Evolutionary conservation across 1,140 invertebrate genomes (phyloP).

Genomic region (Drosophila kohkoa): DNA sequence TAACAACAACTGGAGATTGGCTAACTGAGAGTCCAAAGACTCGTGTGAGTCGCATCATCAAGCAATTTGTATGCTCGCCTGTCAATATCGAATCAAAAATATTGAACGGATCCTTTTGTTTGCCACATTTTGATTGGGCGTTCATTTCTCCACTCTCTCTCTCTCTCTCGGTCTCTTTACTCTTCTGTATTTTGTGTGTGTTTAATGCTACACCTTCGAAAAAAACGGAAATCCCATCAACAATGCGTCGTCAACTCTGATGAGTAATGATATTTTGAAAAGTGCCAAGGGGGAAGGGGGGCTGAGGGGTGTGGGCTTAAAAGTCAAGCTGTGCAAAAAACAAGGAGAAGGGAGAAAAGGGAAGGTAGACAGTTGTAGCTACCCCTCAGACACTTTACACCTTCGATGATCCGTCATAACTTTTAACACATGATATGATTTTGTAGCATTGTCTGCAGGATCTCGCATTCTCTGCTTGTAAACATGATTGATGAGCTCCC

Average conservation of each 20-base stretch:
- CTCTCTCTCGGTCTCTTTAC: background rate
- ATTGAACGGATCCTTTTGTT: conserved; percentile 74
- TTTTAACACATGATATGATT: conserved; percentile 84
- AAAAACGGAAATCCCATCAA: conserved; percentile 73
- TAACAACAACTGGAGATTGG: conserved; percentile 49
- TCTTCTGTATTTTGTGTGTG: background rate
- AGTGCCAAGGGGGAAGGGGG: conserved; percentile 30
- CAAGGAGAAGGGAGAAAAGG: conserved; percentile 41
- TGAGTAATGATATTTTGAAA: conserved; percentile 75
- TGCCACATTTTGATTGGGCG: conserved; percentile 67
- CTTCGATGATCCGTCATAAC: conserved; percentile 82
- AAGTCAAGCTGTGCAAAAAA: conserved; percentile 77
- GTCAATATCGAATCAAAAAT: conserved; percentile 77
- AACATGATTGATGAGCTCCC: conserved; percentile 74
- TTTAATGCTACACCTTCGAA: conserved; percentile 52
- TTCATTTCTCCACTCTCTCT: conserved; percentile 8
- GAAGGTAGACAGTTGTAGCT: conserved; percentile 41
- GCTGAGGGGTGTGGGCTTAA: conserved; percentile 1
- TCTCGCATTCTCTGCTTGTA: conserved; percentile 48
- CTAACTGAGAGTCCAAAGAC: conserved; percentile 24
- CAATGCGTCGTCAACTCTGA: conserved; percentile 62
- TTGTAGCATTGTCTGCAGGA: conserved; percentile 72
- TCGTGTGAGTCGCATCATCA: conserved; percentile 43
- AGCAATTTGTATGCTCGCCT: conserved; percentile 75
- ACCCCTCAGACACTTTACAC: conserved; percentile 74